phyloP scores from a whole-genome alignment of 2,888 invertebrate species.

The Syrista parreyssii region DNA sequence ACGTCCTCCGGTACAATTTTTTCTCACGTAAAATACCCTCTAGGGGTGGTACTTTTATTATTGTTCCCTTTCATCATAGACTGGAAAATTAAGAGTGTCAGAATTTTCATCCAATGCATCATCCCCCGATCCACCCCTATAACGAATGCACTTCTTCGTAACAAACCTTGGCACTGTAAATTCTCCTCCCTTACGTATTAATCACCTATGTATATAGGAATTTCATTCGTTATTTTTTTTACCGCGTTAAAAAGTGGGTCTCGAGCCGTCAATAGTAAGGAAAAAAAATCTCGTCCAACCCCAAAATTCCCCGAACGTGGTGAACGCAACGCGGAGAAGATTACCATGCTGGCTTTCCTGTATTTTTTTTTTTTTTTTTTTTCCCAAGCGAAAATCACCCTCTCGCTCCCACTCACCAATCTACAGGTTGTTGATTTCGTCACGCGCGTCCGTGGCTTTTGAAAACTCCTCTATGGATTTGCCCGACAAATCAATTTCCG shows the following conservation, averaged over 20 bases:
- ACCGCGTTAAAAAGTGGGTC: neutral
- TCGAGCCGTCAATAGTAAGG: neutral
- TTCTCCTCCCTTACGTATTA: neutral
- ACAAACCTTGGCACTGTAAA: neutral
- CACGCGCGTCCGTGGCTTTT: neutral
- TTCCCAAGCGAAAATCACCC: neutral
- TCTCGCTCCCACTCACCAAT: neutral
- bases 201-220: neutral
- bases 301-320: neutral
- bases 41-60: neutral
- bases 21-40: no score
- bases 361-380: neutral
- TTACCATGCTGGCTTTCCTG: neutral
- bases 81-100: conserved; percentile 59
- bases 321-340: neutral
- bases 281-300: neutral
- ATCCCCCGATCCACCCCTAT: neutral
- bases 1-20: neutral
- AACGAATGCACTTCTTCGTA: neutral
- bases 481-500: conserved; percentile 1
- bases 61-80: conserved; percentile 37
- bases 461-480: conserved; percentile 3
- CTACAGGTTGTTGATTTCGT: neutral
- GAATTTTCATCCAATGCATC: conserved; percentile 50
- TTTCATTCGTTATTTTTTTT: neutral